Evolutionary conservation across 2,797 vertebrate genomes (phyloP).

Genomic region (Rhinella marina): DNA sequence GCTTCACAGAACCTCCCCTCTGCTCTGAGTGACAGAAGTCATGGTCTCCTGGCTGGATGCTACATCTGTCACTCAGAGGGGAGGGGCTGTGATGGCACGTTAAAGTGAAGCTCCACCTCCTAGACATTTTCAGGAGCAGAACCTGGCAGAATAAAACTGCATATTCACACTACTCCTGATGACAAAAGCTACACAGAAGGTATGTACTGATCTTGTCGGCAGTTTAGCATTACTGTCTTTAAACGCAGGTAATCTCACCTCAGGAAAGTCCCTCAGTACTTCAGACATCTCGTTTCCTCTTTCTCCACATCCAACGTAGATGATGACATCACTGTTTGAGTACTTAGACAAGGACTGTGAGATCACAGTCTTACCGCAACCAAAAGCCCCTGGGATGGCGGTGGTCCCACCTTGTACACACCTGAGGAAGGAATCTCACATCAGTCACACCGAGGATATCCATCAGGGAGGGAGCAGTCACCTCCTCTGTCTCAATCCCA

Average conservation of each 20-base stretch:
- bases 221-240: no score
- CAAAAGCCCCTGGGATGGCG: constrained; percentile 96
- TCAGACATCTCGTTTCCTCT: constrained; percentile 99
- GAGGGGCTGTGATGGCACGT: no score
- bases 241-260: constrained; percentile 70
- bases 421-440: constrained; percentile 71
- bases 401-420: constrained; percentile 99
- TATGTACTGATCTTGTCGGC: no score
- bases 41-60: no score
- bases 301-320: constrained; percentile 97
- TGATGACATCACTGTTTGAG: constrained; percentile 97
- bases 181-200: no score
- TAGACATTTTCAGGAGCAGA: no score
- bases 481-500: not conserved
- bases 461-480: not conserved
- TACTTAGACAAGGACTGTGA: constrained; percentile 98
- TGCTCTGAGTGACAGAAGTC: no score
- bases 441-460: not conserved
- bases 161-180: no score
- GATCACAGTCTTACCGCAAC: constrained; percentile 99
- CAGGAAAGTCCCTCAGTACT: constrained; percentile 90
- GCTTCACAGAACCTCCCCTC: no score
- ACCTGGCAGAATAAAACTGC: no score
- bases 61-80: no score
- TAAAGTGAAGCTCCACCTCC: no score